Conservation (phyloP, 2,113 vertebrate genomes). For the Mixornis gularis region DNA sequence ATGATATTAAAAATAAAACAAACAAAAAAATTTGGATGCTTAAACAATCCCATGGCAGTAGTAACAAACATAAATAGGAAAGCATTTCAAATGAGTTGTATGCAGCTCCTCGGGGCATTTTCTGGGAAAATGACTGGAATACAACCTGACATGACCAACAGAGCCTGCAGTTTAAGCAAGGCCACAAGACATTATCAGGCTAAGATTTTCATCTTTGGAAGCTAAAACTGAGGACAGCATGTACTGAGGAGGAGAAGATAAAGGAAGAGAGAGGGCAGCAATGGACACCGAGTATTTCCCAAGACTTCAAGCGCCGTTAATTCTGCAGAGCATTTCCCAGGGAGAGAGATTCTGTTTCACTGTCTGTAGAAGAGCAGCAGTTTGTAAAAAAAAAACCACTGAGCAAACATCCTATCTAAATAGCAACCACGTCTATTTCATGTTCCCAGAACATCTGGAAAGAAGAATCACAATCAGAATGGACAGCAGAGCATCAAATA, state of each 20-base stretch:
- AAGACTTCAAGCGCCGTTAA: background rate
- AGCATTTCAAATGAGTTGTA: background rate
- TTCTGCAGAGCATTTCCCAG: background rate
- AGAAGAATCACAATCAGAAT: background rate
- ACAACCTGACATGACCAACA: conserved; percentile 13
- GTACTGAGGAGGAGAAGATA: background rate
- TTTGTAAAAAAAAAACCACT: background rate
- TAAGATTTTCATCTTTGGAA: background rate
- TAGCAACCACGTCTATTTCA: background rate
- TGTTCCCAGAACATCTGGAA: background rate
- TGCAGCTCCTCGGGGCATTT: background rate
- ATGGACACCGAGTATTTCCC: background rate
- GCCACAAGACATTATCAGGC: background rate
- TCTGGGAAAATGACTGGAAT: background rate
- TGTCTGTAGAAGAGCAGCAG: background rate
- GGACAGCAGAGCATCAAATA: background rate
- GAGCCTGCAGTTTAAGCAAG: conserved; percentile 1
- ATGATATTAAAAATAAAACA: background rate
- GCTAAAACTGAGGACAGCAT: background rate
- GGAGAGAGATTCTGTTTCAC: background rate
- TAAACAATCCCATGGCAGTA: background rate
- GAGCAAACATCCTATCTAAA: background rate
- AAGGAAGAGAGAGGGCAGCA: background rate
- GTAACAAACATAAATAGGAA: background rate
- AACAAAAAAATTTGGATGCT: background rate